Evolutionary conservation across 2,113 vertebrate species (phyloP).

Genomic region (Labeo catla): DNA sequence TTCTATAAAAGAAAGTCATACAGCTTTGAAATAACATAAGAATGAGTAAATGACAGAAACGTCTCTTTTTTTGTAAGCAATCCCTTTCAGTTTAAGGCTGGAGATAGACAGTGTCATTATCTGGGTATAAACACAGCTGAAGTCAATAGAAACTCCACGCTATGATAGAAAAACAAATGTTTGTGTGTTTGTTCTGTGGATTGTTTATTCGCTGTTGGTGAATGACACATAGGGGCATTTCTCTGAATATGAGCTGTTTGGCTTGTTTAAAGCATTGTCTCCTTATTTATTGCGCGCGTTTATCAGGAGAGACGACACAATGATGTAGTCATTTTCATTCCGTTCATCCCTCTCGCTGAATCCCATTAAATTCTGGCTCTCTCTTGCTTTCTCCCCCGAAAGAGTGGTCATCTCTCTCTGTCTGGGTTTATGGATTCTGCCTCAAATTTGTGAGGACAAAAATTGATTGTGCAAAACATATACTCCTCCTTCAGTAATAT

Average conservation of each 20-base stretch:
- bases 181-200: not conserved
- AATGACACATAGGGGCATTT: constrained; percentile 7
- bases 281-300: constrained; percentile 42
- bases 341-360: constrained; percentile 13
- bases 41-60: not conserved
- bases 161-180: not conserved
- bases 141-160: not conserved
- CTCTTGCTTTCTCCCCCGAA: constrained; percentile 1
- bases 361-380: constrained; percentile 32
- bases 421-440: constrained; percentile 47
- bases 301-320: constrained; percentile 37
- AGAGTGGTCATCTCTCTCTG: constrained; percentile 36
- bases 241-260: constrained; percentile 4
- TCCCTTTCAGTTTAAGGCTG: not conserved
- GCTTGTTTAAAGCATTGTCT: constrained; percentile 21
- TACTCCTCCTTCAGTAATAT: constrained; percentile 18
- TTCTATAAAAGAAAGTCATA: not conserved
- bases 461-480: constrained; percentile 51
- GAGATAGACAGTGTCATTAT: not conserved
- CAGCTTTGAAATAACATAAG: not conserved
- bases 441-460: constrained; percentile 40
- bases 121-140: not conserved
- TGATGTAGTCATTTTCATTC: constrained; percentile 47
- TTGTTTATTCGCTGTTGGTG: constrained; percentile 7
- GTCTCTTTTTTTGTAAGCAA: not conserved